Evolutionary conservation across 2,888 invertebrate species (phyloP).

Genomic region (Drosophila pegasa): DNA sequence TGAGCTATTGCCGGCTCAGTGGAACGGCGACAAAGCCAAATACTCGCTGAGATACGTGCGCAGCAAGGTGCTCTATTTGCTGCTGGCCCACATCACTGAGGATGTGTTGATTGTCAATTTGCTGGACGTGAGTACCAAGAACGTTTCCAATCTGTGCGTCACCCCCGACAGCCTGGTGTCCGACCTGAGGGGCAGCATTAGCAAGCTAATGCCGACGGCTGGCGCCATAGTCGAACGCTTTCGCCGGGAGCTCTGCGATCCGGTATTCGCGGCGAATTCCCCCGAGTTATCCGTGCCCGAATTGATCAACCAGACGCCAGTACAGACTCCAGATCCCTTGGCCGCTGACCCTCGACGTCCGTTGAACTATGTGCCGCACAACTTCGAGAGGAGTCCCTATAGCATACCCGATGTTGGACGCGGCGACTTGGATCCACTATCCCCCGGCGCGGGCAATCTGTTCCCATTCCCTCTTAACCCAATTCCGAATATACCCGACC

Average conservation of each 20-base stretch:
- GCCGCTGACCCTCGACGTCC: constrained; percentile 62
- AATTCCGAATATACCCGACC: constrained; percentile 85
- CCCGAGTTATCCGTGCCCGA: constrained; percentile 74
- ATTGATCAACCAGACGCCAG: constrained; percentile 6
- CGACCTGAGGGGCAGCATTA: constrained; percentile 86
- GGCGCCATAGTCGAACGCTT: constrained; percentile 87
- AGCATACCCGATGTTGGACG: constrained; percentile 87
- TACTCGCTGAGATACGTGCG: constrained; percentile 90
- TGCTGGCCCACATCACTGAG: constrained; percentile 88
- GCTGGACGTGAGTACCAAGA: constrained; percentile 85
- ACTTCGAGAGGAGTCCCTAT: constrained; percentile 51
- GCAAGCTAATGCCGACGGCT: constrained; percentile 88
- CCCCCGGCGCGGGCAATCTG: constrained; percentile 81
- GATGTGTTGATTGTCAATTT: constrained; percentile 88
- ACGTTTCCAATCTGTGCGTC: constrained; percentile 87
- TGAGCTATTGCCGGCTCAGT: constrained; percentile 91
- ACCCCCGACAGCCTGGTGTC: constrained; percentile 87
- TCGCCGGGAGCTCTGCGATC: constrained; percentile 88
- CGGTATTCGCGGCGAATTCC: constrained; percentile 82
- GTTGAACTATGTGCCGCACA: constrained; percentile 25
- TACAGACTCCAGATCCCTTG: constrained; percentile 57
- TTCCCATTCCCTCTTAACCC: constrained; percentile 55
- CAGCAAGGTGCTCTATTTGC: constrained; percentile 88
- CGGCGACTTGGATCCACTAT: constrained; percentile 92
- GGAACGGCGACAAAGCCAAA: constrained; percentile 88